phyloP scores from a whole-genome alignment of 2,113 vertebrate species.

The Scatophagus argus region DNA sequence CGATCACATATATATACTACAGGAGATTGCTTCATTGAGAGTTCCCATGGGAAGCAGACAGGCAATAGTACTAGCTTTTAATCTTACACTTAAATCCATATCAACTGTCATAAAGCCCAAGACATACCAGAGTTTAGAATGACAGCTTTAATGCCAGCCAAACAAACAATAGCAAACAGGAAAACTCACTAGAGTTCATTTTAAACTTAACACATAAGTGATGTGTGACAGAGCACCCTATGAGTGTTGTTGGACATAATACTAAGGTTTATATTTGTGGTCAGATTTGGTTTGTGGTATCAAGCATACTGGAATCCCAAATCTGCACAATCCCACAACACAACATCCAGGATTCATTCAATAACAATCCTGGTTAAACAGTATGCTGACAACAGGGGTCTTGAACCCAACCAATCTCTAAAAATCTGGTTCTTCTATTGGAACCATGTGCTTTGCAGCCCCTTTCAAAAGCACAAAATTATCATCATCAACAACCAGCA shows the following conservation, averaged over 20 bases:
- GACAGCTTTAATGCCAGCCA: not conserved
- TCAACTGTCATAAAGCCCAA: not conserved
- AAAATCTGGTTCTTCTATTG: constrained; percentile 34
- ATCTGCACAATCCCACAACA: constrained; percentile 3
- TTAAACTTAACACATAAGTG: not conserved
- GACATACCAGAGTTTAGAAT: constrained; percentile 4
- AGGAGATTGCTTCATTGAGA: not conserved
- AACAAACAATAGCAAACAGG: not conserved
- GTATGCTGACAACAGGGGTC: not conserved
- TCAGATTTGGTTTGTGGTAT: constrained; percentile 9
- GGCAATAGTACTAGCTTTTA: not conserved
- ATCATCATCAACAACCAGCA: constrained; percentile 35
- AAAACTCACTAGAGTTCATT: not conserved
- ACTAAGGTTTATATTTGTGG: constrained; percentile 13
- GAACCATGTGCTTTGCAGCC: constrained; percentile 16
- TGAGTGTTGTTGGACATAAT: not conserved
- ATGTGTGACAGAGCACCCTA: not conserved
- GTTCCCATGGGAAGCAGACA: not conserved
- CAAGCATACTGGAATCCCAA: not conserved
- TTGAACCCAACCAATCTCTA: constrained; percentile 3
- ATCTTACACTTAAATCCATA: not conserved
- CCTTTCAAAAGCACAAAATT: constrained; percentile 46
- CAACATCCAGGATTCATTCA: constrained; percentile 18
- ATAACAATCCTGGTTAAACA: constrained; percentile 2
- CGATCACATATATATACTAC: not conserved